A percentile compares a stretch with the other conserved stretches of the same genome.
Evolutionary conservation across 2,113 vertebrate genomes (phyloP).

Genomic region (Coturnix japonica): DNA sequence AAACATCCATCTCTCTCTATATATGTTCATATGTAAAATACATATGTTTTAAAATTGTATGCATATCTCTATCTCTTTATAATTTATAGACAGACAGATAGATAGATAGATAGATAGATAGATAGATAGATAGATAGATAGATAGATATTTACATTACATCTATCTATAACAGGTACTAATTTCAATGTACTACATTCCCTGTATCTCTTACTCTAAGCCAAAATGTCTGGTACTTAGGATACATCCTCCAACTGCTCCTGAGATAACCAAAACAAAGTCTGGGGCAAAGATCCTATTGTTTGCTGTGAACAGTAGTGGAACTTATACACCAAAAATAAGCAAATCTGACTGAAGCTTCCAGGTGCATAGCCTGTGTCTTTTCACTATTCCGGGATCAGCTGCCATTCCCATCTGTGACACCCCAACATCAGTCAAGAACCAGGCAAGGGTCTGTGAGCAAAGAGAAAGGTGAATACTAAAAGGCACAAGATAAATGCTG

Average conservation of each 20-base stretch:
- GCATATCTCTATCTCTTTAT: not conserved
- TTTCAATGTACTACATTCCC: not conserved
- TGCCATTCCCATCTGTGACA: not conserved
- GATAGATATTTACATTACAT: too few relatives aligned
- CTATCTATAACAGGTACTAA: not conserved
- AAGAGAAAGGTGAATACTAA: rapidly evolving
- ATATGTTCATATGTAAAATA: rapidly evolving
- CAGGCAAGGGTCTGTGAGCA: rapidly evolving
- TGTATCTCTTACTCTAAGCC: not conserved
- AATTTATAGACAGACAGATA: too few relatives aligned
- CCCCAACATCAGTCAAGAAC: not conserved
- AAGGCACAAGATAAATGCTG: not conserved
- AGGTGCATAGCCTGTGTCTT: not conserved
- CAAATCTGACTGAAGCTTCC: not conserved
- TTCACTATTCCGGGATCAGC: not conserved
- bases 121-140: too few relatives aligned
- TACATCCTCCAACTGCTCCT: not conserved
- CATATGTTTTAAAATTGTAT: not conserved
- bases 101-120: too few relatives aligned
- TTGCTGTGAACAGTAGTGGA: rapidly evolving
- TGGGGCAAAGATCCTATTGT: not conserved
- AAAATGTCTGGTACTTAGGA: not conserved
- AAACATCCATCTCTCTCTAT: not conserved
- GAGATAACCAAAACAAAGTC: not conserved
- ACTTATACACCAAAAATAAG: not conserved